Evolutionary conservation across 2,113 vertebrate species (phyloP).

Genomic region (Dicerorhinus sumatrensis): DNA sequence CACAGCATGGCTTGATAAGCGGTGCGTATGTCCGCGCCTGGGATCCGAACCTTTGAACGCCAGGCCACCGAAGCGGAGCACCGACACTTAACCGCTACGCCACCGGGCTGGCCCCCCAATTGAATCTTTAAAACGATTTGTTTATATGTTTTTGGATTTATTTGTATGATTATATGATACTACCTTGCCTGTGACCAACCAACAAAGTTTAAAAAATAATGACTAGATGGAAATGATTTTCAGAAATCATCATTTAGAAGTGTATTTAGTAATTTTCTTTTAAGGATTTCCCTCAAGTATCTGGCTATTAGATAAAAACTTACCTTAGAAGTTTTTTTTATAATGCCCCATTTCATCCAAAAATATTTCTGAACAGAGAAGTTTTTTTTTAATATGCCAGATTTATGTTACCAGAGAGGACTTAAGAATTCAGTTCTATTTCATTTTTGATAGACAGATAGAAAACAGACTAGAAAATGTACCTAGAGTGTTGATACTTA

Average conservation of each 20-base stretch:
- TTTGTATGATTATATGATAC: neutral
- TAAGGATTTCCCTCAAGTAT: slow-evolving; percentile 31
- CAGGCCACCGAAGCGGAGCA: no score
- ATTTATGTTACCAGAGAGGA: neutral
- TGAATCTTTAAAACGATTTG: neutral
- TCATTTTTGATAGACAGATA: neutral
- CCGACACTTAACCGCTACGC: no score
- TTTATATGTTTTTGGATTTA: neutral
- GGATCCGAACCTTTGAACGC: no score
- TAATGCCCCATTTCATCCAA: slow-evolving; percentile 23
- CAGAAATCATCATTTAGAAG: slow-evolving; percentile 5
- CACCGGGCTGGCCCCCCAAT: no score
- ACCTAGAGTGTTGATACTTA: neutral
- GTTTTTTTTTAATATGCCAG: neutral
- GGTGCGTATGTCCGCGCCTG: no score
- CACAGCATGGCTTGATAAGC: no score
- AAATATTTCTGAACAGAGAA: slow-evolving; percentile 34
- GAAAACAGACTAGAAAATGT: slow-evolving; percentile 44
- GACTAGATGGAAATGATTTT: slow-evolving; percentile 21
- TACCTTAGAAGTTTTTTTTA: slow-evolving; percentile 27
- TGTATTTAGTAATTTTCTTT: neutral
- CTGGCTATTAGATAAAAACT: neutral
- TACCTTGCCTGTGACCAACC: neutral
- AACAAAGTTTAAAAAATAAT: neutral
- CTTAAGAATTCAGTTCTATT: slow-evolving; percentile 22